Evolutionary conservation across 1,140 invertebrate species (phyloP).

Genomic region (Ostrea edulis): DNA sequence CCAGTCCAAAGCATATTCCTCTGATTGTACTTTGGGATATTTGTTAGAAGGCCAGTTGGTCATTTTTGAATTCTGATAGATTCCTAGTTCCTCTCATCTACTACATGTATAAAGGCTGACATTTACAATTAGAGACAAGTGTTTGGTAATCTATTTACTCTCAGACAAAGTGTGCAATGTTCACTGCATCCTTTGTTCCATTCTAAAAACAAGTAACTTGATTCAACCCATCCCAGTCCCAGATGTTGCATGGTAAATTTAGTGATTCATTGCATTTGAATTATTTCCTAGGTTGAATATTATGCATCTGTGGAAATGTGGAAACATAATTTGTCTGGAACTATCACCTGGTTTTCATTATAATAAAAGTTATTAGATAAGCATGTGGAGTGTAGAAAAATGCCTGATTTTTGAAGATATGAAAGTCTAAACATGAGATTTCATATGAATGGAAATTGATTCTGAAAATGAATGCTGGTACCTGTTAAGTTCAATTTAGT

Average conservation of each 20-base stretch:
- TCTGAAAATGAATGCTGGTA: background rate
- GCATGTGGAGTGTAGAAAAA: background rate
- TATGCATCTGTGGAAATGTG: slow-evolving; percentile 23
- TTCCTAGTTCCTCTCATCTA: no score
- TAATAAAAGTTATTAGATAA: background rate
- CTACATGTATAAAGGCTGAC: no score
- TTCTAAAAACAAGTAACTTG: background rate
- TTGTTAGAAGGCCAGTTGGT: no score
- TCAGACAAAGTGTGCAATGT: background rate
- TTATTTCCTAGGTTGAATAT: background rate
- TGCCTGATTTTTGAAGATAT: background rate
- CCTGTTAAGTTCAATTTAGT: background rate
- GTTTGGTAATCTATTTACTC: background rate
- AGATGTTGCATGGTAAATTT: slow-evolving; percentile 26
- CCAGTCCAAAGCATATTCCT: no score
- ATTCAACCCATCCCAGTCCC: background rate
- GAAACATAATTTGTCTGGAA: slow-evolving; percentile 6
- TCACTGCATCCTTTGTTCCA: background rate
- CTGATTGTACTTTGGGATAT: no score
- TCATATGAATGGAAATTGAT: slow-evolving; percentile 18
- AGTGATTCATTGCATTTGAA: slow-evolving; percentile 13
- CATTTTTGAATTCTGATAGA: no score
- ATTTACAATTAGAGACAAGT: no score
- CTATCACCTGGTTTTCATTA: slow-evolving; percentile 18
- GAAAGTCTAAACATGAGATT: no score